Evolutionary conservation across 2,113 vertebrate genomes (phyloP).

Genomic region (Mastomys natalensis): DNA sequence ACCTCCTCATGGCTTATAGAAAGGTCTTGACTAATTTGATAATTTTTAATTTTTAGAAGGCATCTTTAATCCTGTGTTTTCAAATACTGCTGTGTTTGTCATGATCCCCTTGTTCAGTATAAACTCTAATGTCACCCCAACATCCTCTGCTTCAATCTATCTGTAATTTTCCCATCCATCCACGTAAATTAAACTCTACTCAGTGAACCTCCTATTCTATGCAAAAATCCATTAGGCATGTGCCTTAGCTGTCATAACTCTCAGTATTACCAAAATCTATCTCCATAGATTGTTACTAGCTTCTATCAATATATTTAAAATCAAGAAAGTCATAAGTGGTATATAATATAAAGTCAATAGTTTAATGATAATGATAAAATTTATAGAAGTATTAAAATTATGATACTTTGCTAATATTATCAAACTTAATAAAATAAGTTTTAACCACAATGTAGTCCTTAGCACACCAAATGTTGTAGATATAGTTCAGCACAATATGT

Average conservation of each 20-base stretch:
- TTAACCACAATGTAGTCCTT: not conserved
- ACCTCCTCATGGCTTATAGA: not conserved
- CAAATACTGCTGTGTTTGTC: not conserved
- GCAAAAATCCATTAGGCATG: not conserved
- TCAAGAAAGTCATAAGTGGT: not conserved
- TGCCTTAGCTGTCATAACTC: not conserved
- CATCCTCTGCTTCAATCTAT: not conserved
- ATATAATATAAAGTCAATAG: not conserved
- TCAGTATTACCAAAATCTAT: not conserved
- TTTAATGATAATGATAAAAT: not conserved
- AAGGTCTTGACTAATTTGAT: not conserved
- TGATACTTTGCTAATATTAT: not conserved
- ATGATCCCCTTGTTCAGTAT: not conserved
- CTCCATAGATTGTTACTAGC: not conserved
- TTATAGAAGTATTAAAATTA: not conserved
- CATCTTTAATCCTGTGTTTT: not conserved
- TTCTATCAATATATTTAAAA: not conserved
- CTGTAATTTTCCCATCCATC: not conserved
- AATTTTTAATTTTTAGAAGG: not conserved
- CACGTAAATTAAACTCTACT: not conserved
- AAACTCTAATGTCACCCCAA: not conserved
- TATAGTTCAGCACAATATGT: not conserved
- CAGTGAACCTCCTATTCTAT: not conserved
- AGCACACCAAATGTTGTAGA: not conserved
- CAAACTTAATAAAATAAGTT: not conserved